Percentiles rank a stretch among this genome's conserved stretches.
Conservation (phyloP, 1,140 invertebrate genomes). For the Tetragnatha versicolor region DNA sequence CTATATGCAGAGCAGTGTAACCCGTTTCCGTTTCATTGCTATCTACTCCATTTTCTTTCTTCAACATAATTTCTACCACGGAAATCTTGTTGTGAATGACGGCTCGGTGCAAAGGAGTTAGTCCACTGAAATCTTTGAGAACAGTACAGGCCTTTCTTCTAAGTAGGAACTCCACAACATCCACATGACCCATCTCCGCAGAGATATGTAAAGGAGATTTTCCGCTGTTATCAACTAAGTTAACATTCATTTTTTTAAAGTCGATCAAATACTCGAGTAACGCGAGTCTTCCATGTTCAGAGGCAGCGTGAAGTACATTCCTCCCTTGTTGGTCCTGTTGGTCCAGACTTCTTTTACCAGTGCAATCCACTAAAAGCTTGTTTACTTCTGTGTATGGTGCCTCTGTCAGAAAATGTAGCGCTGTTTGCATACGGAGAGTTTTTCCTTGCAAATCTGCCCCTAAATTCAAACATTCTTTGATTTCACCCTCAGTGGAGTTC, state of each 20-base stretch:
- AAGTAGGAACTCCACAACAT: constrained; percentile 21
- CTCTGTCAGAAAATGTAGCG: no score
- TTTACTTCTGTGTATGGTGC: no score
- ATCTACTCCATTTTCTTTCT: constrained; percentile 11
- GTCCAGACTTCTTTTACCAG: no score
- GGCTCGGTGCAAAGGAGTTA: background rate
- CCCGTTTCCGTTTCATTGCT: background rate
- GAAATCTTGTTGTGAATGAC: background rate
- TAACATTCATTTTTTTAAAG: constrained; percentile 8
- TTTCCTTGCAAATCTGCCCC: no score
- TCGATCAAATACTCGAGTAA: background rate
- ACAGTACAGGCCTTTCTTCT: background rate
- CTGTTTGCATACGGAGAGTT: no score
- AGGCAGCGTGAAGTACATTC: background rate
- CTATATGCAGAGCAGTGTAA: constrained; percentile 1
- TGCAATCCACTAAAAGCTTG: no score
- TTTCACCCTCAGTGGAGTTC: no score
- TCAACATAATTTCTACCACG: constrained; percentile 3
- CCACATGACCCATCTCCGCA: constrained; percentile 3
- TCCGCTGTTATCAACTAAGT: background rate
- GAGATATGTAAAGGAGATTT: constrained; percentile 31
- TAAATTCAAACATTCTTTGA: no score
- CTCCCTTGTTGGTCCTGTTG: no score
- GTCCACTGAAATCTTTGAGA: background rate
- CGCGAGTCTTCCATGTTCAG: background rate